These are phyloP conservation scores for Mesorhabditis spiculigera DNA, from an alignment of 2,888 invertebrate genomes.

Conservation along the genomic window DNA sequence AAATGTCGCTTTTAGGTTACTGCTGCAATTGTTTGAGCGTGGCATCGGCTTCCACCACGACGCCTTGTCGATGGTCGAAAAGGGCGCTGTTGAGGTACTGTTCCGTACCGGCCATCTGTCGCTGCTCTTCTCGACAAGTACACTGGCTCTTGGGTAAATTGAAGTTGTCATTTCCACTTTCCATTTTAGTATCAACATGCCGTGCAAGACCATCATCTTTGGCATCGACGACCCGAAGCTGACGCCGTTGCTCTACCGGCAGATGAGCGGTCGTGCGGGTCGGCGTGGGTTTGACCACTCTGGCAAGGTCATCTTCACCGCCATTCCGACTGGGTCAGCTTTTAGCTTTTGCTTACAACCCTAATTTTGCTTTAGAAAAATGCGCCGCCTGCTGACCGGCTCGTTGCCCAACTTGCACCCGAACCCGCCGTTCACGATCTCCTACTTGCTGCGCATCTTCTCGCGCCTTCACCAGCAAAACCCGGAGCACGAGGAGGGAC, in stretches of 20 bases:
- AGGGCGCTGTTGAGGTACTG: slow-evolving; percentile 54
- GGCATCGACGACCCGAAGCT: slow-evolving; percentile 52
- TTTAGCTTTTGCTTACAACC: not conserved
- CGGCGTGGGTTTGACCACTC: slow-evolving; percentile 57
- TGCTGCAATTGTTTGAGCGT: slow-evolving; percentile 48
- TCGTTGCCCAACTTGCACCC: slow-evolving; percentile 53
- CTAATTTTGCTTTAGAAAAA: slow-evolving; percentile 39
- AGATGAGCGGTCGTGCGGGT: slow-evolving; percentile 57
- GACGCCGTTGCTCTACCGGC: slow-evolving; percentile 55
- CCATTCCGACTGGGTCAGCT: slow-evolving; percentile 44
- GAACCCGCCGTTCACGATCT: slow-evolving; percentile 55
- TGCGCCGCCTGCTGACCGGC: slow-evolving; percentile 55
- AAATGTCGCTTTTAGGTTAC: slow-evolving; percentile 20
- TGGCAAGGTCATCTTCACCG: slow-evolving; percentile 55
- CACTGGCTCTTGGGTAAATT: slow-evolving; percentile 49
- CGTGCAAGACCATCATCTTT: slow-evolving; percentile 57
- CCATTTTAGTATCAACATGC: slow-evolving; percentile 56
- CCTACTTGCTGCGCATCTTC: slow-evolving; percentile 50
- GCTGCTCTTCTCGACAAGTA: slow-evolving; percentile 54
- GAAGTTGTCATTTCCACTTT: too few relatives aligned
- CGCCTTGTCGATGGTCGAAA: slow-evolving; percentile 46
- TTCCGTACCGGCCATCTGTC: slow-evolving; percentile 54
- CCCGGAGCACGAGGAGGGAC: not conserved
- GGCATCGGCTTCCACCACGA: slow-evolving; percentile 57
- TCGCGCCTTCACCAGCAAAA: slow-evolving; percentile 35